A percentile compares a stretch with the other conserved stretches of the same genome.
Conservation (phyloP, 2,113 vertebrate species). For the Scalopus aquaticus region DNA sequence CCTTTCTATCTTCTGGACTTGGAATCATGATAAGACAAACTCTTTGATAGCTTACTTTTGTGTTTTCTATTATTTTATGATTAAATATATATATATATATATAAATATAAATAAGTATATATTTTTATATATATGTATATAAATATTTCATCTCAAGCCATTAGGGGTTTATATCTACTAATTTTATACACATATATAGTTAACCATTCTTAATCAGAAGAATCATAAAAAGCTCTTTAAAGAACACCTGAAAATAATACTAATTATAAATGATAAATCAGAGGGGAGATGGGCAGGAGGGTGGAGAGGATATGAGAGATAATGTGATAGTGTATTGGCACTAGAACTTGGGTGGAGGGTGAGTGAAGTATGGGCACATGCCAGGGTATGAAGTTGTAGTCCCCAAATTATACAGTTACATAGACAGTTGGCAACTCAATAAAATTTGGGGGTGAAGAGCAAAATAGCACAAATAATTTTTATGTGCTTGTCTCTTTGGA, state of each 20-base stretch:
- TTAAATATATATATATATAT: neutral
- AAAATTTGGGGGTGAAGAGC: neutral
- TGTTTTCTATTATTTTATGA: slow-evolving; percentile 4
- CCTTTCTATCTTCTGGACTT: neutral
- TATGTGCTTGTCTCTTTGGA: slow-evolving; percentile 38
- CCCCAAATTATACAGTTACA: too few species aligned
- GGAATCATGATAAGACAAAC: neutral
- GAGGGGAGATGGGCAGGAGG: too few species aligned
- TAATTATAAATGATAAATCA: slow-evolving; percentile 36
- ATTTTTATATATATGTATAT: neutral
- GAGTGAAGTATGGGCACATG: too few species aligned
- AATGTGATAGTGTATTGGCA: too few species aligned
- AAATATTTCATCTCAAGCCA: neutral
- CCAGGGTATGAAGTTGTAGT: too few species aligned
- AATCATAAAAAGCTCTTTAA: slow-evolving; percentile 40
- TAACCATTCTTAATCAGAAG: slow-evolving; percentile 37
- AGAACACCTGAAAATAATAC: neutral
- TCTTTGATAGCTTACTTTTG: slow-evolving; percentile 14
- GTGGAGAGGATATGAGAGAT: too few species aligned
- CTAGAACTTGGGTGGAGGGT: too few species aligned
- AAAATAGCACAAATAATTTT: slow-evolving; percentile 53
- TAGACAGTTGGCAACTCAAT: too few species aligned
- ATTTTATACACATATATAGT: neutral
- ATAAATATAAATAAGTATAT: too few species aligned
- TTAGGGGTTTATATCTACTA: neutral